Evolutionary conservation across 2,888 invertebrate species (phyloP).

Genomic region (Drosophila sordidapex): DNA sequence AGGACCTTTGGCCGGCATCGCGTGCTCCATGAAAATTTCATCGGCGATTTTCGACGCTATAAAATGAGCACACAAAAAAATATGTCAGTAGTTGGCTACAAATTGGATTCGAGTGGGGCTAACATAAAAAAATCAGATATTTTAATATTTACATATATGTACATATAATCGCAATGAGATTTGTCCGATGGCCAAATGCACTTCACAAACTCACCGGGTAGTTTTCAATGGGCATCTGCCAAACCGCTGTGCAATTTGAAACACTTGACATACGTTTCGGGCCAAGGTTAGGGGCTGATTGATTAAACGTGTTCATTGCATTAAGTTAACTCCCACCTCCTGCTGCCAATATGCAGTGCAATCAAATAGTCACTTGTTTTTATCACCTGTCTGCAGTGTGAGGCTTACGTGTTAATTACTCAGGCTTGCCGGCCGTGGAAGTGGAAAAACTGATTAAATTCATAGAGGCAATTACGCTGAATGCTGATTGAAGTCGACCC

Average conservation of each 20-base stretch:
- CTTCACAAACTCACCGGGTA: constrained; percentile 3
- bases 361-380: constrained; percentile 16
- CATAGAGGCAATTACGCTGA: constrained; percentile 26
- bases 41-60: constrained; percentile 31
- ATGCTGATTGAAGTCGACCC: background rate
- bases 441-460: constrained; percentile 41
- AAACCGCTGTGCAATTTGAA: background rate
- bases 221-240: no score
- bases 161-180: constrained; percentile 14
- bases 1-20: constrained; percentile 34
- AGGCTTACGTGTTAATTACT: constrained; percentile 43
- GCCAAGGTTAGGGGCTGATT: background rate
- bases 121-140: constrained; percentile 15
- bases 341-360: background rate
- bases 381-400: constrained; percentile 1
- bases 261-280: background rate
- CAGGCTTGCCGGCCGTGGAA: constrained; percentile 16
- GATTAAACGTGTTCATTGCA: constrained; percentile 21
- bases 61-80: constrained; percentile 42
- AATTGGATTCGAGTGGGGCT: constrained; percentile 35
- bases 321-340: background rate
- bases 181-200: constrained; percentile 11
- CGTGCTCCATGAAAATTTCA: constrained; percentile 63
- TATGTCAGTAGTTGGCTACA: constrained; percentile 24
- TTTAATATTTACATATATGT: constrained; percentile 51